phyloP scores from a whole-genome alignment of 2,888 invertebrate genomes.

The Drosophila colorata region DNA sequence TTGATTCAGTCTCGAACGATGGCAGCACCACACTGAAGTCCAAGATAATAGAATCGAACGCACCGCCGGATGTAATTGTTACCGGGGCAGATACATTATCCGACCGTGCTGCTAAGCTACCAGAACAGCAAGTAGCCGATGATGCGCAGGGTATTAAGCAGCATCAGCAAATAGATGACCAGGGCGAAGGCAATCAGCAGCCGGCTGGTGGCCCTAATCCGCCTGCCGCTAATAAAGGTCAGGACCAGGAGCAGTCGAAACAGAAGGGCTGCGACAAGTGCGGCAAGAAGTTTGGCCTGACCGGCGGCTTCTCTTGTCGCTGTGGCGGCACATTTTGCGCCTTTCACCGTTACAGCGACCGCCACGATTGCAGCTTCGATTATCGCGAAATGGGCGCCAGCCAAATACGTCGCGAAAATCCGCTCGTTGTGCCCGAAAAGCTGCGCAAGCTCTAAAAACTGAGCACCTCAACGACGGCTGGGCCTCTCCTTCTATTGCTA shows the following conservation, averaged over 20 bases:
- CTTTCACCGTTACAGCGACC: conserved; percentile 68
- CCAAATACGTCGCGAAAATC: conserved; percentile 69
- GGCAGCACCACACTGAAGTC: conserved; percentile 16
- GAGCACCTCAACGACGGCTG: background rate
- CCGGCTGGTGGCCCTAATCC: background rate
- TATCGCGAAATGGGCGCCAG: conserved; percentile 64
- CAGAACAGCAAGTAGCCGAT: conserved; percentile 14
- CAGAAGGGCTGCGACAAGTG: conserved; percentile 64
- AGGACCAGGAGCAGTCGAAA: conserved; percentile 20
- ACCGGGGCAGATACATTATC: background rate
- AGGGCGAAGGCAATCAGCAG: conserved; percentile 1
- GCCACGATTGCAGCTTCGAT: conserved; percentile 66
- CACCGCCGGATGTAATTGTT: background rate
- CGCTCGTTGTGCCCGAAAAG: conserved; percentile 48
- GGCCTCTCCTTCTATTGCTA: conserved; percentile 7
- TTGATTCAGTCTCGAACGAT: conserved; percentile 35
- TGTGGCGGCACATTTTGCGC: conserved; percentile 62
- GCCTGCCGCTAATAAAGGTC: background rate
- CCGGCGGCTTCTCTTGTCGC: conserved; percentile 61
- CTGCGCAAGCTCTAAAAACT: conserved; percentile 49
- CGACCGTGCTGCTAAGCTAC: background rate
- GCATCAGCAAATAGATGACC: conserved; percentile 3
- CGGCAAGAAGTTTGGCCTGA: conserved; percentile 65
- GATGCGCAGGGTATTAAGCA: background rate
- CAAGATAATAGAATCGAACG: conserved; percentile 21